Conservation (phyloP, 2,797 vertebrate species). For the Cottoperca gobio region DNA sequence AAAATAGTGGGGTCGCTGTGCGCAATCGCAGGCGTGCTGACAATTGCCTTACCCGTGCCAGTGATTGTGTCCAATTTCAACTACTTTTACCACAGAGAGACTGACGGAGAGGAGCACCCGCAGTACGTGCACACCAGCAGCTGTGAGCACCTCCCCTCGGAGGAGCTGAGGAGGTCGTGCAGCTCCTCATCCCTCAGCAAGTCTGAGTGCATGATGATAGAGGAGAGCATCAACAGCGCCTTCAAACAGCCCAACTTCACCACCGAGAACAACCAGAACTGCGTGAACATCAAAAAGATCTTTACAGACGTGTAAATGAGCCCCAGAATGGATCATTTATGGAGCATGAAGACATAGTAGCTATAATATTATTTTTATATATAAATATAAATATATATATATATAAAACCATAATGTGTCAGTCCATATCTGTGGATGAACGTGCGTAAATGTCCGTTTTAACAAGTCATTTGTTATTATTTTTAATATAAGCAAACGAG, state of each 20-base stretch:
- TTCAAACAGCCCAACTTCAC: constrained; percentile 91
- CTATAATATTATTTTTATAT: constrained; percentile 50
- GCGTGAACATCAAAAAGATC: constrained; percentile 95
- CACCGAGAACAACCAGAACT: constrained; percentile 93
- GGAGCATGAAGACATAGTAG: constrained; percentile 52
- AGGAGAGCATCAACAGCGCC: constrained; percentile 91
- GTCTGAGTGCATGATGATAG: constrained; percentile 95
- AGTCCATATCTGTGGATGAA: constrained; percentile 75
- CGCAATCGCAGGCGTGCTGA: constrained; percentile 97
- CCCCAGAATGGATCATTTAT: not conserved
- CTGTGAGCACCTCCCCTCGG: constrained; percentile 92
- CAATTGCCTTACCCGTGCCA: constrained; percentile 96
- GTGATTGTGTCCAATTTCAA: constrained; percentile 99
- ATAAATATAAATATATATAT: constrained; percentile 16
- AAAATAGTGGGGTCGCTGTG: constrained; percentile 98
- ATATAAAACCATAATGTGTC: constrained; percentile 65
- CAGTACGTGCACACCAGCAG: constrained; percentile 91
- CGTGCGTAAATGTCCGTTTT: constrained; percentile 56
- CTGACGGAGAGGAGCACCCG: constrained; percentile 95
- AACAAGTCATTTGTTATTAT: constrained; percentile 39
- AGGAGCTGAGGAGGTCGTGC: constrained; percentile 91
- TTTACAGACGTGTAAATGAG: constrained; percentile 93
- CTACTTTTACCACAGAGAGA: constrained; percentile 99
- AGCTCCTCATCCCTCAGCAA: constrained; percentile 95
- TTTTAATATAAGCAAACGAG: not conserved